Percentiles rank a stretch among this genome's conserved stretches.
These are phyloP conservation scores for Gopherus flavomarginatus DNA, from an alignment of 2,113 vertebrate genomes.

Conservation along the genomic window DNA sequence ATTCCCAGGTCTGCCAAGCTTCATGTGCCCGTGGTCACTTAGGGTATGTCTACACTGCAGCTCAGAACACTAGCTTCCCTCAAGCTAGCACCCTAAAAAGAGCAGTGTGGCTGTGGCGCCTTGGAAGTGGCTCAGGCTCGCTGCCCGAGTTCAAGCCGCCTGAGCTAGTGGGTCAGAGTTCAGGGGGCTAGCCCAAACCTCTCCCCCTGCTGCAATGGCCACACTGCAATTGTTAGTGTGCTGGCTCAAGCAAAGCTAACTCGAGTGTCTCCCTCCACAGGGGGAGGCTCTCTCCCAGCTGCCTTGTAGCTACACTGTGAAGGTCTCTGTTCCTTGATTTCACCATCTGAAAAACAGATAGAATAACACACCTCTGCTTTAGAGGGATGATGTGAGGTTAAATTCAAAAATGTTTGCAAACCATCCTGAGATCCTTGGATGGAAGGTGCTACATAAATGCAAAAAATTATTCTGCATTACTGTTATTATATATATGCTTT, in stretches of 20 bases:
- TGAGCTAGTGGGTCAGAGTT: background rate
- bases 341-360: background rate
- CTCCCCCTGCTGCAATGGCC: background rate
- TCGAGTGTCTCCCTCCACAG: background rate
- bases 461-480: background rate
- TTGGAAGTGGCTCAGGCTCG: background rate
- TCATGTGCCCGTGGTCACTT: background rate
- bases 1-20: background rate
- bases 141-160: background rate
- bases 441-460: background rate
- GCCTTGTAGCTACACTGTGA: background rate
- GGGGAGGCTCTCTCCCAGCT: background rate
- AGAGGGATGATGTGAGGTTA: background rate
- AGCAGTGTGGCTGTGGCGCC: background rate
- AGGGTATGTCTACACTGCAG: background rate
- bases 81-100: background rate
- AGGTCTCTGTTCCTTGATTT: background rate
- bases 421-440: background rate
- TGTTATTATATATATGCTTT: background rate
- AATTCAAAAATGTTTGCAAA: background rate
- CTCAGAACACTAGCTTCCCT: background rate
- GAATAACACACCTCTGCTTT: background rate
- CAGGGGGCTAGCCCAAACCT: accelerated
- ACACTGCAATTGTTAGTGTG: background rate
- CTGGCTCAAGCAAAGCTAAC: background rate